Conservation (phyloP, 1,140 invertebrate genomes). For the Leptinotarsa defecta region DNA sequence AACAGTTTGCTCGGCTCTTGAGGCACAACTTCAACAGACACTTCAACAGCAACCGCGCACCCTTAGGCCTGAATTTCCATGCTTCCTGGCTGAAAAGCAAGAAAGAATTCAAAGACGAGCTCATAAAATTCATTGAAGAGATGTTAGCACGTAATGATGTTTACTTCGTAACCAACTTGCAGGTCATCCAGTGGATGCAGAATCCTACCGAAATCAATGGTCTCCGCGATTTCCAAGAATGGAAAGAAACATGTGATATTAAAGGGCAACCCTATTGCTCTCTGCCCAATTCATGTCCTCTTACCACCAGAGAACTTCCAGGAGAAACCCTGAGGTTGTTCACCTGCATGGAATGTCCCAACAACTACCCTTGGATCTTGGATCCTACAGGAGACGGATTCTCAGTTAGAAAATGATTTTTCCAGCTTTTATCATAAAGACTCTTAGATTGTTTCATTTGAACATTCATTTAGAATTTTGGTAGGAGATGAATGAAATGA, state of each 20-base stretch:
- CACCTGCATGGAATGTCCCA: constrained; percentile 94
- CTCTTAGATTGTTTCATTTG: too few relatives aligned
- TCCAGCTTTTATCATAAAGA: constrained; percentile 24
- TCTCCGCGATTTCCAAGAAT: constrained; percentile 88
- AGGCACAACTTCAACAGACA: constrained; percentile 94
- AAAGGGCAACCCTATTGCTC: constrained; percentile 93
- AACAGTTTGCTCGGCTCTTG: constrained; percentile 84
- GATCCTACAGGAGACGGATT: constrained; percentile 94
- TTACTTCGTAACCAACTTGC: constrained; percentile 91
- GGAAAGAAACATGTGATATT: constrained; percentile 95
- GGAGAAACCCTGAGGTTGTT: constrained; percentile 90
- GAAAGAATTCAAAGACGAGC: constrained; percentile 88
- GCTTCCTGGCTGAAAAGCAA: constrained; percentile 95
- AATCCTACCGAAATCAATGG: constrained; percentile 87
- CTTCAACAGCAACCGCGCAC: constrained; percentile 89
- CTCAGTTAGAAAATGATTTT: constrained; percentile 72
- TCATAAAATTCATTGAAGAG: constrained; percentile 93
- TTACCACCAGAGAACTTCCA: constrained; percentile 87
- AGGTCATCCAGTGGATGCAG: constrained; percentile 98
- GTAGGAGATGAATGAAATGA: too few relatives aligned
- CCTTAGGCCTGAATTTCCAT: constrained; percentile 93
- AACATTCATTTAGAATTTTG: too few relatives aligned
- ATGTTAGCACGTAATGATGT: constrained; percentile 87
- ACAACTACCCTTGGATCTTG: constrained; percentile 93
- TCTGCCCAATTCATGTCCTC: constrained; percentile 85